Conservation (phyloP, 1,140 invertebrate genomes). For the Bicyclus anynana region DNA sequence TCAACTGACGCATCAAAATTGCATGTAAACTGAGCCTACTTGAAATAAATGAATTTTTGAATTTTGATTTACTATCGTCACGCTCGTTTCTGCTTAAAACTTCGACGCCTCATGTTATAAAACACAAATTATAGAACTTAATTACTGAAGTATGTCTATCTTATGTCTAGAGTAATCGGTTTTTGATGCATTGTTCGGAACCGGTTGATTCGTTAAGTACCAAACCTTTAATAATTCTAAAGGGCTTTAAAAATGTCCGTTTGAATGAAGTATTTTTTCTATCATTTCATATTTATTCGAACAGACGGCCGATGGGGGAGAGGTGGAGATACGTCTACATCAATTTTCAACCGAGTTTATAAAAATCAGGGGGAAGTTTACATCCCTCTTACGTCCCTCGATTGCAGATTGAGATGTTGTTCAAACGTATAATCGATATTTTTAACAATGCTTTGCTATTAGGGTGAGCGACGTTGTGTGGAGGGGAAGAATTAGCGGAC, state of each 20-base stretch:
- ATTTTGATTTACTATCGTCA: no score
- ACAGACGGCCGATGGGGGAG: neutral
- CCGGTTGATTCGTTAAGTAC: no score
- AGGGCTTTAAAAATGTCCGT: neutral
- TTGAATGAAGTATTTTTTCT: neutral
- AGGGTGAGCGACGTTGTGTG: conserved; percentile 22
- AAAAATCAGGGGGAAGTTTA: conserved; percentile 15
- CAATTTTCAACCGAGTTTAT: neutral
- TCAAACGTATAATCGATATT: conserved; percentile 31
- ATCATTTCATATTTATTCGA: neutral
- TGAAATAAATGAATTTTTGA: no score
- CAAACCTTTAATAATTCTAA: neutral
- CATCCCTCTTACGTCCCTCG: conserved; percentile 20
- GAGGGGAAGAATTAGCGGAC: conserved; percentile 10
- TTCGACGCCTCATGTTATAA: no score
- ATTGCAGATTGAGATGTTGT: conserved; percentile 28
- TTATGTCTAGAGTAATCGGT: no score
- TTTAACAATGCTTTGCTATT: conserved; percentile 31
- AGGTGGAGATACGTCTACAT: neutral
- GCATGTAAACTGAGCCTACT: no score
- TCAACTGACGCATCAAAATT: no score
- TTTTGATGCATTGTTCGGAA: no score
- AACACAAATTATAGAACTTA: no score
- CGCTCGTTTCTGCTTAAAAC: no score
- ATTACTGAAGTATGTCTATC: no score